Evolutionary conservation across 2,888 invertebrate species (phyloP).

Genomic region (Tanypteryx hageni): DNA sequence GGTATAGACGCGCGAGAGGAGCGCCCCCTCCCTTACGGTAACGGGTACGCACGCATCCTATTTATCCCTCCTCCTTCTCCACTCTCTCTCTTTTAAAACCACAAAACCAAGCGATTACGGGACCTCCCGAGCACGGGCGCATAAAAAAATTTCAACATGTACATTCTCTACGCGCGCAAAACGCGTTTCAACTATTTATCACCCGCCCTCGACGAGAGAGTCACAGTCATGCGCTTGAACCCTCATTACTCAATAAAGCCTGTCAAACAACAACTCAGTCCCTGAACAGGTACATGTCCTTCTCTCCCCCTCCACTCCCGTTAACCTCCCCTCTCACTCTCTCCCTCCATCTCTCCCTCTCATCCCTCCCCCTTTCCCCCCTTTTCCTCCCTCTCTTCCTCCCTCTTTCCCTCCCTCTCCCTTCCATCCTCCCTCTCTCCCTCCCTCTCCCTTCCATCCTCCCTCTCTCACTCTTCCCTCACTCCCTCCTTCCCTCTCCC

Average conservation of each 20-base stretch:
- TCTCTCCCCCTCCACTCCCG: neutral
- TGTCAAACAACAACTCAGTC: slow-evolving; percentile 27
- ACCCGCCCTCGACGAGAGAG: neutral
- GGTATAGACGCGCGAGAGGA: slow-evolving; percentile 28
- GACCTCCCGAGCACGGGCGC: neutral
- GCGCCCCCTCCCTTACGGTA: neutral
- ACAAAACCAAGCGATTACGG: neutral
- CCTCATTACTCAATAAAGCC: slow-evolving; percentile 51
- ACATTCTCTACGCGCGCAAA: neutral
- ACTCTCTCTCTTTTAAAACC: neutral
- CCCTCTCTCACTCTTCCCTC: too few species aligned
- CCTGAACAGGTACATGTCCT: slow-evolving; percentile 33
- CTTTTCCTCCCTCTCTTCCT: too few species aligned
- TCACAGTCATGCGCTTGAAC: neutral
- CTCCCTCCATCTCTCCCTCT: too few species aligned
- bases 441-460: too few species aligned
- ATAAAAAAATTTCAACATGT: slow-evolving; percentile 10
- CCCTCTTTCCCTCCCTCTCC: neutral
- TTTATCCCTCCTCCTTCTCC: neutral
- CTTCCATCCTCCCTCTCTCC: neutral
- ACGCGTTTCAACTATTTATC: slow-evolving; percentile 36
- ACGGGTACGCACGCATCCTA: neutral
- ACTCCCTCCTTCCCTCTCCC: neutral
- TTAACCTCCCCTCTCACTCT: neutral
- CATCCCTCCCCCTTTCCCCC: too few species aligned